Conservation (phyloP, 1,140 invertebrate genomes). For the Mizuhopecten yessoensis region DNA sequence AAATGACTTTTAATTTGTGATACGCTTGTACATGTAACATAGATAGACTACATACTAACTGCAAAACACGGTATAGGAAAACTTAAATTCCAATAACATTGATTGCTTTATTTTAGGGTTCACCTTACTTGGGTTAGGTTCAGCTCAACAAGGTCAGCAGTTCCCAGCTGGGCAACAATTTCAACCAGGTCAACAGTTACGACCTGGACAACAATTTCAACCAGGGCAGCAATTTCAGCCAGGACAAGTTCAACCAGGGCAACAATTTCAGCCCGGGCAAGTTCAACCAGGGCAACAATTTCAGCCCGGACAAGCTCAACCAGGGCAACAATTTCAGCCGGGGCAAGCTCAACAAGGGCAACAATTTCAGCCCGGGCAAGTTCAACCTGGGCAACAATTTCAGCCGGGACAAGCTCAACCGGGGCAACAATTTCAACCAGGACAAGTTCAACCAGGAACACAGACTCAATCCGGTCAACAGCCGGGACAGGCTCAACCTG, state of each 20-base stretch:
- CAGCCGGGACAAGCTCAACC: not conserved
- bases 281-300: slow-evolving; percentile 44
- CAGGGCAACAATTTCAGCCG: not conserved
- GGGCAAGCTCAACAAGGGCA: not conserved
- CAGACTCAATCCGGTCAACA: slow-evolving; percentile 5
- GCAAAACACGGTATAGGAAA: no score
- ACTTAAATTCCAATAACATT: no score
- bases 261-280: not conserved
- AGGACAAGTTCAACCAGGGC: not conserved
- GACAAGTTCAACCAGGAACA: slow-evolving; percentile 43
- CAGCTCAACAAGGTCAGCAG: not conserved
- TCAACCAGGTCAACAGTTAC: no score
- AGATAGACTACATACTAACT: no score
- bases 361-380: not conserved
- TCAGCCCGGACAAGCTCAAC: slow-evolving; percentile 31
- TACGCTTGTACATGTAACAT: no score
- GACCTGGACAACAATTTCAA: not conserved
- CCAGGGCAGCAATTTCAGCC: not conserved
- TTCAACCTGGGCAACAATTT: not conserved
- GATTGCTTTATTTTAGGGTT: not conserved
- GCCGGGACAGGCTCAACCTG: not conserved
- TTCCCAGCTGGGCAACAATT: not conserved
- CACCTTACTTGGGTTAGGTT: not conserved
- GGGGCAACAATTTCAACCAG: not conserved
- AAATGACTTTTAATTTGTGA: no score